Conservation (phyloP, 2,113 vertebrate species). For the Romanogobio albipinnatus region DNA sequence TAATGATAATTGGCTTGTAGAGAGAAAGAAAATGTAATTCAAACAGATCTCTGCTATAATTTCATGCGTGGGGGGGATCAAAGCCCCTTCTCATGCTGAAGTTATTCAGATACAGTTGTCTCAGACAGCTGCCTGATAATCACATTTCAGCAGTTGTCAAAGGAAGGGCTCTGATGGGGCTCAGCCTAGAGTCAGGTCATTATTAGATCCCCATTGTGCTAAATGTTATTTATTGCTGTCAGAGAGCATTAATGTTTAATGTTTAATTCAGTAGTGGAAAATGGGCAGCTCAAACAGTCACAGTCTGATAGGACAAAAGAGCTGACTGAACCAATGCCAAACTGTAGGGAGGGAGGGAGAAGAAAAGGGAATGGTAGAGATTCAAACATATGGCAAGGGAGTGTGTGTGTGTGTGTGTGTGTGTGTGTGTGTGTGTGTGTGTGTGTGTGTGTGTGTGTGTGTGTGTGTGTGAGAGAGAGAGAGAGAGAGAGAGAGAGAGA, state of each 20-base stretch:
- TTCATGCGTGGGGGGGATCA: conserved; percentile 81
- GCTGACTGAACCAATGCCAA: conserved; percentile 72
- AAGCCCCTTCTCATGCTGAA: conserved; percentile 78
- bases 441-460: not conserved
- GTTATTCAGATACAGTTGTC: conserved; percentile 94
- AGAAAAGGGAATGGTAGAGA: conserved; percentile 31
- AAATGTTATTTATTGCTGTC: conserved; percentile 99
- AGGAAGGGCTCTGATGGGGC: conserved; percentile 90
- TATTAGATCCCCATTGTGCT: conserved; percentile 97
- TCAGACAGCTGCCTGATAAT: conserved; percentile 95
- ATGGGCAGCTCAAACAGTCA: conserved; percentile 80
- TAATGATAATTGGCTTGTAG: conserved; percentile 65
- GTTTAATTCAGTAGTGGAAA: conserved; percentile 93
- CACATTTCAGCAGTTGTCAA: conserved; percentile 89
- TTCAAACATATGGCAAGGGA: conserved; percentile 32
- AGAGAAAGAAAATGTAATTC: conserved; percentile 59
- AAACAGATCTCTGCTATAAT: conserved; percentile 63
- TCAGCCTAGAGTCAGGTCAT: conserved; percentile 86
- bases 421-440: not conserved
- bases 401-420: not conserved
- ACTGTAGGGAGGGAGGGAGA: conserved; percentile 25
- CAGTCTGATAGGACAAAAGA: conserved; percentile 85
- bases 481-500: conserved; percentile 1
- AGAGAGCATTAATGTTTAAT: conserved; percentile 85
- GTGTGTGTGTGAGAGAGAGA: too few species aligned